Base-by-base conservation (phyloP, 92 coral and sea anemone genomes). In the Epizoanthus stellaris region DNA sequence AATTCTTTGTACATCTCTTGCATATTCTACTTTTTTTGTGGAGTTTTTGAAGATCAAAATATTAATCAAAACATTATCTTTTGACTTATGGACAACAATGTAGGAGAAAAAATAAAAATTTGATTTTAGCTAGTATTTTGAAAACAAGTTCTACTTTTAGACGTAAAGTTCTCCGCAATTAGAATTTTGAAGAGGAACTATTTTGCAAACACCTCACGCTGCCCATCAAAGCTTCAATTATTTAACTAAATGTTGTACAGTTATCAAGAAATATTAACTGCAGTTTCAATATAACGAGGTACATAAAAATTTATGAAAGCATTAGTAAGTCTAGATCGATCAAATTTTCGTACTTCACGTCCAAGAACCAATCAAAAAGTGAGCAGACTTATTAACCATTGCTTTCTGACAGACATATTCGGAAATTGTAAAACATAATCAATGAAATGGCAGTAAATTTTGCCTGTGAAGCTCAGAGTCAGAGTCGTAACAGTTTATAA, bases 221-320 rank as follows among this genome's bases (percentile, higher is more conserved):
- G 67, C 53, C 53, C 36, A 47, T 54, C 63, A 75, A 75, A 56
- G 61, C 52, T 79, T 79, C 82, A 76, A 76, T 60, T 79, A 79
- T 79, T 64, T 63, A 79, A 79, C 83, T n/a, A 16, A 45, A 62
- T 47, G 72, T 42, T 79, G 83, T 61, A 47, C 72, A 62, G 83
- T 64, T 79, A 67, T 63, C 72, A 63, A 63, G 70, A 59, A 79
- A 61, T 79, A n/a, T n/a, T n/a, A 61, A 63, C 71, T 79, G 61
- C 12, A 79, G 67, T 11, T 47, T 79, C 23, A 79, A 79, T 62
- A 79, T 39, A 16, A 40, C 34, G 21, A 38, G 49, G 73, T 68
- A 34, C 73, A 68, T 42, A 38, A 39, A 7, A 30, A 40, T 49
- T 49, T 49, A 38, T 20, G 14, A 11, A 3, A 23, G 59, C 56